phyloP scores from a whole-genome alignment of 2,888 invertebrate genomes.

The Clunio marinus region DNA sequence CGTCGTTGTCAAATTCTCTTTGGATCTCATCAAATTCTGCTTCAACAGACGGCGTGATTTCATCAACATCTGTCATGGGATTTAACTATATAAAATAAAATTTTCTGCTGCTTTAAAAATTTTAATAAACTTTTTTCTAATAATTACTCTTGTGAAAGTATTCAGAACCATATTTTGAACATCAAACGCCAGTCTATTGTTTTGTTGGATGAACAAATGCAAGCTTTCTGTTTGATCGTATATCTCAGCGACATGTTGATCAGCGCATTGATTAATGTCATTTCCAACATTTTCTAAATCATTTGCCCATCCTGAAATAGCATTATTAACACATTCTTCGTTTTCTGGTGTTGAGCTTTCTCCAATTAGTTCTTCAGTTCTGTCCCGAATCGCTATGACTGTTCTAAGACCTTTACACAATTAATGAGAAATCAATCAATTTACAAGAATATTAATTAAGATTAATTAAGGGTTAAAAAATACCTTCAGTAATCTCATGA shows the following conservation, averaged over 20 bases:
- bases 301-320: not conserved
- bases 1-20: not conserved
- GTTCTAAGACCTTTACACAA: not conserved
- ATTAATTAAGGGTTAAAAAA: no score
- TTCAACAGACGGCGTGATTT: not conserved
- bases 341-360: not conserved
- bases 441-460: not conserved
- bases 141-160: not conserved
- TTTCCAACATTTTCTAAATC: not conserved
- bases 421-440: not conserved
- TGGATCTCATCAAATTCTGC: not conserved
- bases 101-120: not conserved
- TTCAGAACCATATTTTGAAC: conserved; percentile 13
- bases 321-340: not conserved
- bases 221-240: conserved; percentile 1
- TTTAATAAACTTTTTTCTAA: not conserved
- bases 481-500: not conserved
- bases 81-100: not conserved
- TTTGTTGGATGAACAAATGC: not conserved
- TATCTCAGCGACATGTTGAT: not conserved
- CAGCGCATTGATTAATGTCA: not conserved
- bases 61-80: not conserved
- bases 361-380: not conserved
- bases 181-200: not conserved
- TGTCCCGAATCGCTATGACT: not conserved